phyloP scores from a whole-genome alignment of 2,113 vertebrate species.

The Trogon surrucura region DNA sequence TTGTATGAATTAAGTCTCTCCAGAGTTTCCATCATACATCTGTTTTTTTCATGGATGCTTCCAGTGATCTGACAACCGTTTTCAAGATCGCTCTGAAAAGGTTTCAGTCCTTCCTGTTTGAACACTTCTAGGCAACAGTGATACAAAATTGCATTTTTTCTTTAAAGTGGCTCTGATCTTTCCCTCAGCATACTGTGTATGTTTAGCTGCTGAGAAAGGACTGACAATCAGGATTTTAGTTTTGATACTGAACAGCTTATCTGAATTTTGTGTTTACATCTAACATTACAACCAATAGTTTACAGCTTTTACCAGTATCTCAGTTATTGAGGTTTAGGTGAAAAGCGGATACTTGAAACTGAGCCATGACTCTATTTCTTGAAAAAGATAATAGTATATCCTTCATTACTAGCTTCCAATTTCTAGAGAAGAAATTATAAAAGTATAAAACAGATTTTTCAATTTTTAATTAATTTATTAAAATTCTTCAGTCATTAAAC shows the following conservation, averaged over 20 bases:
- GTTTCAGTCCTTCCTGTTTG: neutral
- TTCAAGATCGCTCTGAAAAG: neutral
- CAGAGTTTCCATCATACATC: neutral
- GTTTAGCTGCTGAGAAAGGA: neutral
- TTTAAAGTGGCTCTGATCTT: neutral
- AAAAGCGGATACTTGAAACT: neutral
- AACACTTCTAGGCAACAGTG: neutral
- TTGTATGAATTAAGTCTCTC: neutral
- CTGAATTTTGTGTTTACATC: neutral
- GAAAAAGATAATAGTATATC: neutral
- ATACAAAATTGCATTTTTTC: neutral
- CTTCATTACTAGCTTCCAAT: neutral
- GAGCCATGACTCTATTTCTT: neutral
- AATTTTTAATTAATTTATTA: neutral
- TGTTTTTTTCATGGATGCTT: constrained; percentile 3
- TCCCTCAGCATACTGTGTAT: neutral
- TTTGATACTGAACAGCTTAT: neutral
- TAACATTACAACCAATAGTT: neutral
- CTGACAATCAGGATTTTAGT: neutral
- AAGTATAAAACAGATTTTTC: neutral
- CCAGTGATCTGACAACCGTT: neutral
- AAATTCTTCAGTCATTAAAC: neutral
- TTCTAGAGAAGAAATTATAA: neutral
- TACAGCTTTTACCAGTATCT: neutral
- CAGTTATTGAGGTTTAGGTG: neutral